These are phyloP conservation scores for Nyctalus aviator DNA, from an alignment of 2,797 vertebrate genomes.

Conservation along the genomic window DNA sequence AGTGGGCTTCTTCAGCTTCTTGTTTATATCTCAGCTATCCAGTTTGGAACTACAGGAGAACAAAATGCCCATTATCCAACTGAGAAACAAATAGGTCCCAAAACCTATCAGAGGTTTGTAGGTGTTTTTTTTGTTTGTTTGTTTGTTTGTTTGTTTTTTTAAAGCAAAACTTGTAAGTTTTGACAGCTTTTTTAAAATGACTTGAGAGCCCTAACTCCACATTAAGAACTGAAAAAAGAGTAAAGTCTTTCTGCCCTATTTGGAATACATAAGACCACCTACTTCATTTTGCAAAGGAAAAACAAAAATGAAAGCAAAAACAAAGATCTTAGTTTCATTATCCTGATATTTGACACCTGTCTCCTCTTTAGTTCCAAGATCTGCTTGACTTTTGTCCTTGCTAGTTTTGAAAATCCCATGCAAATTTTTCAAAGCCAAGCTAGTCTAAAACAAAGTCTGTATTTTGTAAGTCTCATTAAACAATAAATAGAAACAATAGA, in stretches of 20 bases:
- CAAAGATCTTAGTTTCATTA: background rate
- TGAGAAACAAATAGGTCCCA: background rate
- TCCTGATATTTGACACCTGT: background rate
- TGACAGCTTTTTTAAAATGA: background rate
- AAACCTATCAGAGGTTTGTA: background rate
- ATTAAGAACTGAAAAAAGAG: background rate
- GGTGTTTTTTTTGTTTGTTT: background rate
- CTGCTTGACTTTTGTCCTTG: constrained; percentile 32
- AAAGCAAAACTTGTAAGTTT: constrained; percentile 27
- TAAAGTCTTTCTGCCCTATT: background rate
- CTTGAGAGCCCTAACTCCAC: background rate
- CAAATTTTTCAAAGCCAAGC: background rate
- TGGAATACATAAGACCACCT: background rate
- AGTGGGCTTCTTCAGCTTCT: background rate
- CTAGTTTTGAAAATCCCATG: constrained; percentile 43
- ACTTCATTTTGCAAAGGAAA: constrained; percentile 31
- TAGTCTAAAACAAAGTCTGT: background rate
- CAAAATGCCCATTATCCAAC: background rate
- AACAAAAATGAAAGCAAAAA: constrained; percentile 1
- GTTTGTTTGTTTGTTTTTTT: no score
- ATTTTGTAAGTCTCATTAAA: constrained; percentile 49
- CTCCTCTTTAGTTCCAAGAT: constrained; percentile 40
- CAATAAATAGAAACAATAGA: background rate
- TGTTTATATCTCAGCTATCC: background rate
- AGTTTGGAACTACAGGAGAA: background rate